Evolutionary conservation across 1,140 invertebrate genomes (phyloP).

Genomic region (Sitophilus oryzae): DNA sequence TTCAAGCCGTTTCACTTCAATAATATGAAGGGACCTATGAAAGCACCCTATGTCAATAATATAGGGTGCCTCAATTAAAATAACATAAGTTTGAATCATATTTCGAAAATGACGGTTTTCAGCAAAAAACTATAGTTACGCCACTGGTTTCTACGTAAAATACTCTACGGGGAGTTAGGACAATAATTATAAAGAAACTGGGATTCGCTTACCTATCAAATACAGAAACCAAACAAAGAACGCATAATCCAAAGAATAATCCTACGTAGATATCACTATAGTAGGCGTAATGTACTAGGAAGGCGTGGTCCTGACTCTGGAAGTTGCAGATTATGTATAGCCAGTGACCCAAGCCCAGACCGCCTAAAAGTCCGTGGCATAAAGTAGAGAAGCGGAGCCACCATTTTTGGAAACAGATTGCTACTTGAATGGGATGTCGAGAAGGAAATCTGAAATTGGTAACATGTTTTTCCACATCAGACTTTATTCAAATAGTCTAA

Average conservation of each 20-base stretch:
- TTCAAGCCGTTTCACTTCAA: too few relatives aligned
- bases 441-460: slow-evolving; percentile 15
- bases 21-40: too few relatives aligned
- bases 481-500: too few relatives aligned
- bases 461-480: too few relatives aligned
- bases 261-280: slow-evolving; percentile 41
- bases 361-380: slow-evolving; percentile 41
- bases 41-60: too few relatives aligned
- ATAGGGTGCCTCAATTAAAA: too few relatives aligned
- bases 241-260: slow-evolving; percentile 38
- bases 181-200: too few relatives aligned
- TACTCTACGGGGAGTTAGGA: too few relatives aligned
- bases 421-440: slow-evolving; percentile 35
- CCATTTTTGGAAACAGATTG: slow-evolving; percentile 36
- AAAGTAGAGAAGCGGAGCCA: slow-evolving; percentile 39
- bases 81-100: too few relatives aligned
- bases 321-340: slow-evolving; percentile 37
- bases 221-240: slow-evolving; percentile 41
- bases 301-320: slow-evolving; percentile 31
- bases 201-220: slow-evolving; percentile 42
- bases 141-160: too few relatives aligned
- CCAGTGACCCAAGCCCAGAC: slow-evolving; percentile 40
- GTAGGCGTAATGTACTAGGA: slow-evolving; percentile 39
- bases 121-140: too few relatives aligned
- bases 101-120: too few relatives aligned